Conservation (phyloP, 2,113 vertebrate species). For the Mobula birostris region DNA sequence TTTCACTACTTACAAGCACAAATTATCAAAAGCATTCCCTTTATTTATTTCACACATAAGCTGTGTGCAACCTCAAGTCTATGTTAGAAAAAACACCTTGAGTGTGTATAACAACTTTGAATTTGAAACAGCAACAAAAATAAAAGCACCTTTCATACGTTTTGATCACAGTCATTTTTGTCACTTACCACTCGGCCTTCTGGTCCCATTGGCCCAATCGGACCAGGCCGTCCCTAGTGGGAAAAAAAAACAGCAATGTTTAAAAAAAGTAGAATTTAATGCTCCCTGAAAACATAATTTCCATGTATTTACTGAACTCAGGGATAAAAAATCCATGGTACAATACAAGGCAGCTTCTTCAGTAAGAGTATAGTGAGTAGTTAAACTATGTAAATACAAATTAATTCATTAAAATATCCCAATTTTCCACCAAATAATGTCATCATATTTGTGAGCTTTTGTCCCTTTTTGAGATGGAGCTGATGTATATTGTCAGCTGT, state of each 20-base stretch:
- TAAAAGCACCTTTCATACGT: neutral
- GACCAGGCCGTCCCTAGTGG: conserved; percentile 55
- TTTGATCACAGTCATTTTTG: neutral
- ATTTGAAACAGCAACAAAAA: neutral
- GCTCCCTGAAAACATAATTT: neutral
- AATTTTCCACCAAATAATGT: neutral
- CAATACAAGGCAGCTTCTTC: neutral
- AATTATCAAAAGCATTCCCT: too few species aligned
- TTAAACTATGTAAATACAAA: neutral
- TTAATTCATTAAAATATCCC: neutral
- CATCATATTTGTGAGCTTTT: neutral
- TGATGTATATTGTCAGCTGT: neutral
- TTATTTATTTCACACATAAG: neutral
- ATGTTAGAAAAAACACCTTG: neutral
- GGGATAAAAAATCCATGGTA: neutral
- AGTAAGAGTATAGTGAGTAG: neutral
- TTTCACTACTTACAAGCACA: too few species aligned
- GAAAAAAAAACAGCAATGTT: conserved; percentile 39
- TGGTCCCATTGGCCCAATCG: conserved; percentile 60
- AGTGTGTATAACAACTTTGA: neutral
- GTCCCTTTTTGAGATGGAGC: neutral
- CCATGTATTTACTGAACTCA: neutral
- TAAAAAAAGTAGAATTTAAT: neutral
- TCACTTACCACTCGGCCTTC: conserved; percentile 64
- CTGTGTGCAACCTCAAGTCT: neutral